Conservation (phyloP, 2,888 invertebrate species). For the Cerastoderma edule region DNA sequence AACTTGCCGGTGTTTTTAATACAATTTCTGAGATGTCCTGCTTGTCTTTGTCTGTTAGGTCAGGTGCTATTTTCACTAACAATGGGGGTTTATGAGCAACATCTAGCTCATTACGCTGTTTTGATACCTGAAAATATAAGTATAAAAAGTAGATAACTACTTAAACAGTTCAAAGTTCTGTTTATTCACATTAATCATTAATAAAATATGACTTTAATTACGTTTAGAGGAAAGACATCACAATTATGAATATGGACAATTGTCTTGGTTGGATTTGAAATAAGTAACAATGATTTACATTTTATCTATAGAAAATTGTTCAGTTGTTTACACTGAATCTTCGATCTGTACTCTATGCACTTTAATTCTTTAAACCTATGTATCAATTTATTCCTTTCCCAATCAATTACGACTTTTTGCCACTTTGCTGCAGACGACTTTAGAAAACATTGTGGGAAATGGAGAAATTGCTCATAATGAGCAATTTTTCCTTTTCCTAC, state of each 20-base stretch:
- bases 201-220: too few relatives aligned
- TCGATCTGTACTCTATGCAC: too few relatives aligned
- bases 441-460: not conserved
- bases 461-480: not conserved
- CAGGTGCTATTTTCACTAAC: conserved; percentile 97
- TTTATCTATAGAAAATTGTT: too few relatives aligned
- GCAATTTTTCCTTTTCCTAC: not conserved
- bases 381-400: too few relatives aligned
- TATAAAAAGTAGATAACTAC: not conserved
- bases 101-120: conserved; percentile 72
- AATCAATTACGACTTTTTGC: too few relatives aligned
- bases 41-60: conserved; percentile 90
- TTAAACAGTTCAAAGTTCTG: not conserved
- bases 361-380: too few relatives aligned
- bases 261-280: too few relatives aligned
- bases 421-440: not conserved
- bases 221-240: too few relatives aligned
- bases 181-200: too few relatives aligned
- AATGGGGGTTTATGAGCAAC: conserved; percentile 88
- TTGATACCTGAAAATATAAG: conserved; percentile 75
- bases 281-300: too few relatives aligned
- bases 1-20: conserved; percentile 62
- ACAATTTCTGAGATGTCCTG: conserved; percentile 92
- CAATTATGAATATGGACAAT: too few relatives aligned
- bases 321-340: too few relatives aligned